Conservation (phyloP, 2,888 invertebrate genomes). For the Timema podura region DNA sequence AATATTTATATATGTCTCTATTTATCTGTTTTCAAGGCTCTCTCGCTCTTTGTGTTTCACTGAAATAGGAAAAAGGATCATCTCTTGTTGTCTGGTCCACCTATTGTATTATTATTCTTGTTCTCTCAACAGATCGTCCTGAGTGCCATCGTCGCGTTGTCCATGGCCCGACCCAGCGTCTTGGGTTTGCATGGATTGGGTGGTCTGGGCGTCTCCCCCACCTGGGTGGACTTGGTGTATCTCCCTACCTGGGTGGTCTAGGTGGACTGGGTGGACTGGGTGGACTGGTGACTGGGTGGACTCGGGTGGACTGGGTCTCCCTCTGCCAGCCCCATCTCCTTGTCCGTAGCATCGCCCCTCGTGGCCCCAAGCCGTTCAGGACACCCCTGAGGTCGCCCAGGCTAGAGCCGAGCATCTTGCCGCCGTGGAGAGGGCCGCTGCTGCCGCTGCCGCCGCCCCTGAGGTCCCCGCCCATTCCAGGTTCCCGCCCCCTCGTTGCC, state of each 20-base stretch:
- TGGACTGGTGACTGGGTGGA: background rate
- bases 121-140: background rate
- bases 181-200: background rate
- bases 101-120: no score
- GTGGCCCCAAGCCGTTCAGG: slow-evolving; percentile 17
- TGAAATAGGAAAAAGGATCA: no score
- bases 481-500: slow-evolving; percentile 11
- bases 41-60: no score
- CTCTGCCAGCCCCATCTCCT: background rate
- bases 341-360: background rate
- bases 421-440: slow-evolving; percentile 44
- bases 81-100: no score
- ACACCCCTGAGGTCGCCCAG: slow-evolving; percentile 15
- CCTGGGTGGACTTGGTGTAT: background rate
- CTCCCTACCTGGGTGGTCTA: background rate
- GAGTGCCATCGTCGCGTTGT: background rate
- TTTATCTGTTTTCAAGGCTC: no score
- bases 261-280: background rate
- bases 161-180: slow-evolving; percentile 4
- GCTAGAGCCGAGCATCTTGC: slow-evolving; percentile 45
- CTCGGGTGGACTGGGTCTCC: background rate
- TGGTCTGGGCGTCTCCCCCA: background rate
- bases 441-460: slow-evolving; percentile 33
- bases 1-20: no score
- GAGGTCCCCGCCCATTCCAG: background rate